Base-by-base conservation (phyloP, 2,888 invertebrate genomes). In the Aleiodes alternator region DNA sequence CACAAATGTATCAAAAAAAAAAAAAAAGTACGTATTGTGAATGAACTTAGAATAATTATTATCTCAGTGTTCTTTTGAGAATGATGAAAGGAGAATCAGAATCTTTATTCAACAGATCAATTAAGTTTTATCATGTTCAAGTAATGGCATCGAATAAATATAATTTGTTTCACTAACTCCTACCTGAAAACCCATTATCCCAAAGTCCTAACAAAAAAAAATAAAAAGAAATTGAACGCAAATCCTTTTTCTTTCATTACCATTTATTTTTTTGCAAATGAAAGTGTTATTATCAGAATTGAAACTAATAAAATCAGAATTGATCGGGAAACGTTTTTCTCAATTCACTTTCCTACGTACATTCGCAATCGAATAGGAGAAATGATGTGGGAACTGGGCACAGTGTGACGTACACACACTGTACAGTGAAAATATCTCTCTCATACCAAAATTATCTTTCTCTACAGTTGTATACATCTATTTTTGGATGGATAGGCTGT, bases 91-190 rank as follows among this genome's bases (percentile, higher is more conserved):
- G 38, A 73, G 51, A 43, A 69, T 66, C 66, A 48, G 57, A 57
- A 50, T 71, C 29, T 61, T 57, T 23, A 29, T 69, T 16, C 23
- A 43, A n/a, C 31, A 34, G 68, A 68, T 8, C 12, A 51, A 61
- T 74, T 59, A 53, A 69, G 34, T 53, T 72, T 38, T 16, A 61
- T 68, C 61, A 69, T 85, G 86, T 86, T 87, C 84, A 87, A 82
- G 81, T 84, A 51, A 84, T 83, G 77, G 83, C 83, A 84, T 84
- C 81, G 82, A 72, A 88, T 88, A 88, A 88, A 88, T 87, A 88
- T 84, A 82, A 86, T 85, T 87, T 86, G 87, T 88, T 89, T 84
- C 84, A 86, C 72, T 38, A 73, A 61, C 14, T 31, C 31, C 12
- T 14, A 61, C 61, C 61, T 61, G 16, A 61, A 38, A 34, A 38